A percentile compares a stretch with the other conserved stretches of the same genome.
Evolutionary conservation across 2,113 vertebrate species (phyloP).

Genomic region (Chiloscyllium plagiosum): DNA sequence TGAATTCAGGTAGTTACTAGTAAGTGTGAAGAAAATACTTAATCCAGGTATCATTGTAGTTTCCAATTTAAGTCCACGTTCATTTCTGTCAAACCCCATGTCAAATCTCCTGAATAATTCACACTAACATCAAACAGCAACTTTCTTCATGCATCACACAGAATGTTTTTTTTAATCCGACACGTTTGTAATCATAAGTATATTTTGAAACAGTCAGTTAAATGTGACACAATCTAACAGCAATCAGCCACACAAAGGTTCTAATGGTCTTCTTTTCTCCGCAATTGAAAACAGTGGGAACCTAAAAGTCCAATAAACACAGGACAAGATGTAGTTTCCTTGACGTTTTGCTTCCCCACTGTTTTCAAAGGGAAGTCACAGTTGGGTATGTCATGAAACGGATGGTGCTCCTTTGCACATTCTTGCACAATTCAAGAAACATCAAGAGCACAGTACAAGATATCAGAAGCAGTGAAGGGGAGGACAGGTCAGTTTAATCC

Average conservation of each 20-base stretch:
- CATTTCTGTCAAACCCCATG: background rate
- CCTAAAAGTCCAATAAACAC: background rate
- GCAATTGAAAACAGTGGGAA: background rate
- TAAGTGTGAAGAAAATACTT: background rate
- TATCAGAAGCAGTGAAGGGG: background rate
- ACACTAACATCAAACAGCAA: background rate
- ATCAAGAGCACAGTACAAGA: background rate
- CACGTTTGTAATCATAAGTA: background rate
- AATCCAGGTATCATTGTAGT: background rate
- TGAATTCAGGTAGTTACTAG: background rate
- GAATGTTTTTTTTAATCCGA: background rate
- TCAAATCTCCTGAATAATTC: background rate
- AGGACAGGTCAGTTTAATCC: background rate
- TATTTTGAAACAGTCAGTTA: background rate
- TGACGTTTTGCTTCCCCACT: background rate
- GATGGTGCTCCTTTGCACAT: background rate
- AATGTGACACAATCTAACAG: background rate
- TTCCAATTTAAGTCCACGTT: background rate
- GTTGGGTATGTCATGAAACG: background rate
- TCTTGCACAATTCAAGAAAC: too few relatives aligned
- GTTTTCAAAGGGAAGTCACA: background rate
- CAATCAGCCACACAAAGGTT: background rate
- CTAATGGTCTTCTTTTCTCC: background rate
- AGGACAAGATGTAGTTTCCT: background rate
- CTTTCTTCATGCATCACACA: background rate